Evolutionary conservation across 1,140 invertebrate species (phyloP), one percentile per base, ranked within the genome.

Genomic region (Adoxophyes honmai): DNA sequence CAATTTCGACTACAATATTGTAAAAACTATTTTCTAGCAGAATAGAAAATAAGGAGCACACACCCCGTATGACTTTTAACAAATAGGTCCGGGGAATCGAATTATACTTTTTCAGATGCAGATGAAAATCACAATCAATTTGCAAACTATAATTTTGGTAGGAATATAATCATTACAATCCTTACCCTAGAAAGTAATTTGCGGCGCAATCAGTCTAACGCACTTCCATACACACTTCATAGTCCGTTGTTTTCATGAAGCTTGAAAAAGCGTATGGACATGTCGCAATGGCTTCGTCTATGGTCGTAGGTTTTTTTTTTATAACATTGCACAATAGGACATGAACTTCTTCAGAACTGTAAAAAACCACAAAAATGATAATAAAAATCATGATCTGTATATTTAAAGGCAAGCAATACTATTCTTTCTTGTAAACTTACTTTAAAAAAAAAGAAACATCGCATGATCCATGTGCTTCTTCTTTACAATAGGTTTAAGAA

Each of bases 161-260:
- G 1, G 28, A 57, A 28, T 56, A 53, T 55, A 13, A 38, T 16
- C 11, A 57, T 28, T 55, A 57, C 57, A 62, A 60, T 55, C 72
- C 83, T 80, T 75, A 88, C 85, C 80, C 74, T 73, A 68, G 68
- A 81, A 84, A 75, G 77, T 81, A 78, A 88, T 84, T 83, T 89
- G 85, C 86, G 88, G 86, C 88, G 85, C 86, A 89, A 88, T 89
- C 86, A 84, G 69, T 84, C 84, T 84, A 88, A 82, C 81, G 79
- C 83, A 88, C 83, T 88, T 81, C 81, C 82, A 85, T 86, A 87
- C 86, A 89, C 82, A 86, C 84, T 86, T 55, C 54, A 56, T 59
- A 86, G 75, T 82, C 88, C 88, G 88, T 89, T 89, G 88, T 89
- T 89, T 89, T 89, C 83, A 77, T 87, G 86, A 89, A 86, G 85